Evolutionary conservation across 2,888 invertebrate genomes (phyloP), one percentile per base, ranked within the genome.

Genomic region (Nomada flava): DNA sequence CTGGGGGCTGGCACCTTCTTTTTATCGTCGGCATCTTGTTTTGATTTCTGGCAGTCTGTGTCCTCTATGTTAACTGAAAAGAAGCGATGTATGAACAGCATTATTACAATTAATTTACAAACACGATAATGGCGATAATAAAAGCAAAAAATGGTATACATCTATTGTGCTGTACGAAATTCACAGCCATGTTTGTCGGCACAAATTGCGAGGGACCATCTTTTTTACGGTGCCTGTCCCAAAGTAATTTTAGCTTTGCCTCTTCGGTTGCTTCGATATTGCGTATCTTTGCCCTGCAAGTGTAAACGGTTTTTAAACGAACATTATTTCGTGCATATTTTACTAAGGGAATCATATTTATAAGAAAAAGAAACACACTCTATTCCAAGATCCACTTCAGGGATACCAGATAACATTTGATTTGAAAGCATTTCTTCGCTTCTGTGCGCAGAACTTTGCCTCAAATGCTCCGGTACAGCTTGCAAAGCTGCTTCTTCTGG

Each of bases 251-350:
- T 93, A 98, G 96, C 94, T 99, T 99, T 0, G 99, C 99, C 92
- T 98, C 99, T 94, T 99, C 99, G 0, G 99, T 99, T 0, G 99
- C 98, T 95, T 99, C 99, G 88, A 99, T 99, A 93, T 99, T 99
- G 91, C 97, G 97, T 84, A 99, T 99, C 95, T 99, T 99, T 0
- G 98, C 98, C 91, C 96, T 96, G 89, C 44, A 92, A 71, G 36
- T 82, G 26, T 36, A 80, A 82, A 83, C 52, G 64, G 44, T 68
- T 59, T 57, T 55, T 18, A 2, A 15, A 29, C 67, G 81, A 82
- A 64, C 72, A 59, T 70, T 62, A 73, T 60, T 62, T 69, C 13
- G 13, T 10, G 7, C 11, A 9, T 11, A 23, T 18, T 63, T 53
- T 20, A 47, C 11, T 23, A 23, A 18, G 7, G 23, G 10, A 62